These are phyloP conservation scores for Ceuthmochares aereus DNA, from an alignment of 2,113 vertebrate species.

Conservation along the genomic window DNA sequence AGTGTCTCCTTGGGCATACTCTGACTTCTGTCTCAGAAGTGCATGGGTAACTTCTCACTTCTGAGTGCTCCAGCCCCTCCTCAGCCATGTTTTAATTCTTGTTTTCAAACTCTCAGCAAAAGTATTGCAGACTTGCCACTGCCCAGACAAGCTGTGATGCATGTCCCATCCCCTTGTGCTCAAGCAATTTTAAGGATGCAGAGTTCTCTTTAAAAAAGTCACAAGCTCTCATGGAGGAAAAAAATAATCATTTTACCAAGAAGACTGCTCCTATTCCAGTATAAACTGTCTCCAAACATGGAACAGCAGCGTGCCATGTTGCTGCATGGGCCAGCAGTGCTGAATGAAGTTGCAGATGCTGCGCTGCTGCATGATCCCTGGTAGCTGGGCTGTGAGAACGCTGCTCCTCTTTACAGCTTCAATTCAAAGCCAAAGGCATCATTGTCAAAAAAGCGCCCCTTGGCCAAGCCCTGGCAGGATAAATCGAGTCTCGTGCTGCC, in stretches of 20 bases:
- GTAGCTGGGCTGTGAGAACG: background rate
- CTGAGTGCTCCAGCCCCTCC: background rate
- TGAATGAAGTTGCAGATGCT: constrained; percentile 63
- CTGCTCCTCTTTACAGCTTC: background rate
- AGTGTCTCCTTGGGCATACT: background rate
- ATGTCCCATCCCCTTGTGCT: background rate
- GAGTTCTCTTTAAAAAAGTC: constrained; percentile 20
- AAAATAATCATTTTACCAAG: constrained; percentile 16
- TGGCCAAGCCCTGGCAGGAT: accelerated
- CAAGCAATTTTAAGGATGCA: background rate
- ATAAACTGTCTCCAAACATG: constrained; percentile 52
- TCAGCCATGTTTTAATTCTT: background rate
- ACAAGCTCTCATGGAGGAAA: background rate
- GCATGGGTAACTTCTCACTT: background rate
- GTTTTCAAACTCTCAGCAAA: background rate
- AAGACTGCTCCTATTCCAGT: constrained; percentile 22
- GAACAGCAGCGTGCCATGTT: constrained; percentile 34
- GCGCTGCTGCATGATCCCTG: background rate
- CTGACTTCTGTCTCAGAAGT: background rate
- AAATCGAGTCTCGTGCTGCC: background rate
- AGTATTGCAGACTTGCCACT: background rate
- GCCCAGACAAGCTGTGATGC: background rate
- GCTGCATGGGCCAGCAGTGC: constrained; percentile 45
- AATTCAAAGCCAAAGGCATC: background rate
- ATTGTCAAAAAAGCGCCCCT: background rate